These are phyloP conservation scores for Orcinus orca DNA, from an alignment of 2,113 vertebrate species.

Conservation along the genomic window DNA sequence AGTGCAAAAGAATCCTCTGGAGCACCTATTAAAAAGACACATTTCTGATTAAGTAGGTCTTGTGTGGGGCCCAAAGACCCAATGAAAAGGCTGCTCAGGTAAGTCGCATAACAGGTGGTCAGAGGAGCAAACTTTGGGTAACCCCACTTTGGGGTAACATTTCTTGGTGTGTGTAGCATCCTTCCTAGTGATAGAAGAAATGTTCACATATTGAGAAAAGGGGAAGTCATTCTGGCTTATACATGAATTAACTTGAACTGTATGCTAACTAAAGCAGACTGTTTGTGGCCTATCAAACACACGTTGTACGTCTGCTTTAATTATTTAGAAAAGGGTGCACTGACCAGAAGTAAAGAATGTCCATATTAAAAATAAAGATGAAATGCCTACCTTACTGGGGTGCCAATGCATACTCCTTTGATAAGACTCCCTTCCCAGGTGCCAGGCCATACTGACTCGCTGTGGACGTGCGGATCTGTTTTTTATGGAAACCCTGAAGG, in stretches of 20 bases:
- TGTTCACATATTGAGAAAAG: neutral
- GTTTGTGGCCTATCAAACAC: neutral
- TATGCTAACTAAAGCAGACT: neutral
- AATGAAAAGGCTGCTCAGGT: neutral
- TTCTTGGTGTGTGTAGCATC: neutral
- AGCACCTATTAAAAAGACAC: neutral
- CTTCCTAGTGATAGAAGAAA: neutral
- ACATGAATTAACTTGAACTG: neutral
- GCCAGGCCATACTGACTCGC: neutral
- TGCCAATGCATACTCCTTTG: neutral
- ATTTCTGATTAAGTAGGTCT: neutral
- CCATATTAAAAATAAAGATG: neutral
- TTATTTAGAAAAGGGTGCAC: neutral
- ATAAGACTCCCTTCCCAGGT: neutral
- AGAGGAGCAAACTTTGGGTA: neutral
- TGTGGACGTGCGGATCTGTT: neutral
- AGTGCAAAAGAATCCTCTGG: neutral
- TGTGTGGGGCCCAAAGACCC: neutral
- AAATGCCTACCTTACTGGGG: neutral
- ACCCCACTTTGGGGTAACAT: neutral
- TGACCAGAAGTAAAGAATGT: neutral
- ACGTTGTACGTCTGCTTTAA: neutral
- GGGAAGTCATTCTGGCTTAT: neutral
- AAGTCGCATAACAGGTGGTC: neutral
- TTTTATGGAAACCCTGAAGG: neutral